Evolutionary conservation across 1,140 invertebrate genomes (phyloP).

Genomic region (Lepeophtheirus salmonis): DNA sequence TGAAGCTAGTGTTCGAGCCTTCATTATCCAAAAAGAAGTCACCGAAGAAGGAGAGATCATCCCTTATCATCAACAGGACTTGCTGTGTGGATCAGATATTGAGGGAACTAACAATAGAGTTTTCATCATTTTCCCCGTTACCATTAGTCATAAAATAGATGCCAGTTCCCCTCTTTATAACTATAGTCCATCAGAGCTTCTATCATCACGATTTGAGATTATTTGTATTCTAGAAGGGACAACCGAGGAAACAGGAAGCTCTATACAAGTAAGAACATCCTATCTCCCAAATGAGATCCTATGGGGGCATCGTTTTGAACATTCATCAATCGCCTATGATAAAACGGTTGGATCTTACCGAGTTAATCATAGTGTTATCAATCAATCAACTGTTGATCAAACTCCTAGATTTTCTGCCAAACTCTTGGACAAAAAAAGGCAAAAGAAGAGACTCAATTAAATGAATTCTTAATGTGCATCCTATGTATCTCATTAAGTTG

Average conservation of each 20-base stretch:
- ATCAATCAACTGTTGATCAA: slow-evolving; percentile 1
- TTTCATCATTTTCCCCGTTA: slow-evolving; percentile 88
- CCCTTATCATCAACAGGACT: slow-evolving; percentile 9
- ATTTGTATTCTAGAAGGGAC: slow-evolving; percentile 86
- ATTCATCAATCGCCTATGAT: slow-evolving; percentile 63
- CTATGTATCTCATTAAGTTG: too few species aligned
- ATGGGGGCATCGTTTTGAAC: slow-evolving; percentile 78
- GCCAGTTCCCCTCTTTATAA: slow-evolving; percentile 65
- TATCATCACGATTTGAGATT: slow-evolving; percentile 78
- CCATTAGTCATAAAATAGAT: slow-evolving; percentile 71
- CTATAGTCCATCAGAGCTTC: slow-evolving; percentile 64
- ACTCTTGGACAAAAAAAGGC: background rate
- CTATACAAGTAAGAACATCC: slow-evolving; percentile 43
- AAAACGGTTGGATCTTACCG: slow-evolving; percentile 77
- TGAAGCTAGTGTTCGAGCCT: slow-evolving; percentile 67
- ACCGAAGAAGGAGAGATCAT: slow-evolving; percentile 63
- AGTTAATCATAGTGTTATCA: slow-evolving; percentile 45
- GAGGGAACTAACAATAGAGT: slow-evolving; percentile 61
- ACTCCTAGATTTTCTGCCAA: slow-evolving; percentile 4
- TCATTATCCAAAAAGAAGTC: slow-evolving; percentile 67
- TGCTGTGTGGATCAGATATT: slow-evolving; percentile 27
- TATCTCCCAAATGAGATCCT: slow-evolving; percentile 76
- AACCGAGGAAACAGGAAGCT: slow-evolving; percentile 70
- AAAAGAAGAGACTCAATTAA: too few species aligned
- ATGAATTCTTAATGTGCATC: too few species aligned